Evolutionary conservation across 2,797 vertebrate genomes (phyloP).

Genomic region (Periophthalmus magnuspinnatus): DNA sequence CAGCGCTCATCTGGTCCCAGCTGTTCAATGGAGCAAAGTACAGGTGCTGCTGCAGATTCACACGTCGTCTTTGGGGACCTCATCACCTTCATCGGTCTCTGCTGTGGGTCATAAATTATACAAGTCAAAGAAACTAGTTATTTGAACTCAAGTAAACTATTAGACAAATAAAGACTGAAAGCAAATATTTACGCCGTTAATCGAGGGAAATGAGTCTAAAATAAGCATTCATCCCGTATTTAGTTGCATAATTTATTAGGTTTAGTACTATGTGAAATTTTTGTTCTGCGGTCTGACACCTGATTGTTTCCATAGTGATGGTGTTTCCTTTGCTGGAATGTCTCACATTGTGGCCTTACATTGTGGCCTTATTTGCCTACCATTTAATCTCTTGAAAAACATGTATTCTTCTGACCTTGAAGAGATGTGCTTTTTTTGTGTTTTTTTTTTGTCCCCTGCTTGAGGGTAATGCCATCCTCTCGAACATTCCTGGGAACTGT

Average conservation of each 20-base stretch:
- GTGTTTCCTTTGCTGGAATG: neutral
- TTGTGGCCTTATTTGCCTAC: neutral
- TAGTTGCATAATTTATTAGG: neutral
- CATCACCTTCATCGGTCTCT: neutral
- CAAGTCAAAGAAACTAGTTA: slow-evolving; percentile 1
- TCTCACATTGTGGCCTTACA: neutral
- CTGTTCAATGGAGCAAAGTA: slow-evolving; percentile 5
- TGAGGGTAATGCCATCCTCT: too few relatives aligned
- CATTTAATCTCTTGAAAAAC: too few relatives aligned
- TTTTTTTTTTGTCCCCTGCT: too few relatives aligned
- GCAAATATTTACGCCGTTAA: neutral
- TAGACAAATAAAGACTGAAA: neutral
- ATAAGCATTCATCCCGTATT: neutral
- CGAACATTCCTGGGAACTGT: too few relatives aligned
- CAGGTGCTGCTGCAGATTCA: slow-evolving; percentile 13
- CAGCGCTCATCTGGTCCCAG: neutral
- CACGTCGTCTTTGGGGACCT: slow-evolving; percentile 9
- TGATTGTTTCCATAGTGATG: neutral
- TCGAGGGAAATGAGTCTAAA: neutral
- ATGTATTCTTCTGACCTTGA: too few relatives aligned
- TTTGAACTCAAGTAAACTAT: neutral
- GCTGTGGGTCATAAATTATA: slow-evolving; percentile 1
- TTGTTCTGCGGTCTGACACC: too few relatives aligned
- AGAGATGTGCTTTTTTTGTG: too few relatives aligned
- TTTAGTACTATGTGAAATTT: neutral